A percentile compares a stretch with the other conserved stretches of the same genome.
These are phyloP conservation scores for Baronia brevicornis DNA, from an alignment of 2,888 invertebrate species.

Conservation along the genomic window DNA sequence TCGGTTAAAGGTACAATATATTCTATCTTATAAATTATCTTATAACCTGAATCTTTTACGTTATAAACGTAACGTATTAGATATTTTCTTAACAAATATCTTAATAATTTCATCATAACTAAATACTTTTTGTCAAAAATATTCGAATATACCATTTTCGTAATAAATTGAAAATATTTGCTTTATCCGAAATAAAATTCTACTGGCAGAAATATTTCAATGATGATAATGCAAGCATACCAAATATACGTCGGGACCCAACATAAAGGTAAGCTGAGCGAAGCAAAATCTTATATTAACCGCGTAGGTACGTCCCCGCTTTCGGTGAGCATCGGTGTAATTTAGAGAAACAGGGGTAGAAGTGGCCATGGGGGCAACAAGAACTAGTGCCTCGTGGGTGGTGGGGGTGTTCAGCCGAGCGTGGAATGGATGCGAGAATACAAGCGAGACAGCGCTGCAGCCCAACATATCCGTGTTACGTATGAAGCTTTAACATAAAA, in stretches of 20 bases:
- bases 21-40: too few relatives aligned
- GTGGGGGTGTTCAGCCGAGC: constrained; percentile 37
- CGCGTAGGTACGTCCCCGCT: constrained; percentile 30
- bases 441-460: constrained; percentile 14
- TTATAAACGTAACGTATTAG: too few relatives aligned
- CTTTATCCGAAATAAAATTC: not conserved
- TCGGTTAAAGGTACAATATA: too few relatives aligned
- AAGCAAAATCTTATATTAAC: constrained; percentile 33
- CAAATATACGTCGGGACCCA: constrained; percentile 1
- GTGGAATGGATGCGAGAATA: constrained; percentile 33
- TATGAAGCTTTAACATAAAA: constrained; percentile 28
- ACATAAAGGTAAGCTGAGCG: constrained; percentile 29
- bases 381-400: constrained; percentile 25
- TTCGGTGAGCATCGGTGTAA: constrained; percentile 31
- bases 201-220: not conserved
- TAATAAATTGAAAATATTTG: constrained; percentile 3
- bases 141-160: too few relatives aligned
- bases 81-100: too few relatives aligned
- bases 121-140: too few relatives aligned
- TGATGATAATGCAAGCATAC: constrained; percentile 2
- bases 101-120: too few relatives aligned
- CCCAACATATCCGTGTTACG: constrained; percentile 16
- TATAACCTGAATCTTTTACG: too few relatives aligned
- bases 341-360: constrained; percentile 35
- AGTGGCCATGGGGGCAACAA: constrained; percentile 33